Evolutionary conservation across 2,797 vertebrate genomes (phyloP).

Genomic region (Rhyacichthys aspro): DNA sequence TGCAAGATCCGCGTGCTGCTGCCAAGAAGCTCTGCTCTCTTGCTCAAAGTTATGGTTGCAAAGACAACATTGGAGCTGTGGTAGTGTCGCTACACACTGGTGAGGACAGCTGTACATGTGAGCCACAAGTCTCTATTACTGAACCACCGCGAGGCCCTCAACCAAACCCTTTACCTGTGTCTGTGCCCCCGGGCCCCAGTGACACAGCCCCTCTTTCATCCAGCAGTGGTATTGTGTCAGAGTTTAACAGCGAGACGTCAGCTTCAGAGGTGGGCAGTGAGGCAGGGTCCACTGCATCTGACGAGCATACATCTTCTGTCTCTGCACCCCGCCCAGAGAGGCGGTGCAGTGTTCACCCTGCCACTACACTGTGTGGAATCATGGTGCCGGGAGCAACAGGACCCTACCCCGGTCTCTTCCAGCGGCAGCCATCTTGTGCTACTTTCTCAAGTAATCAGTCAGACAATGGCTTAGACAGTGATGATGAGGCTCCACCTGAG

Average conservation of each 20-base stretch:
- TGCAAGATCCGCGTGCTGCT: slow-evolving; percentile 87
- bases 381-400: slow-evolving; percentile 57
- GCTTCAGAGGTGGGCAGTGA: slow-evolving; percentile 95
- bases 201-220: slow-evolving; percentile 87
- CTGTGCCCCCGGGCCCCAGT: slow-evolving; percentile 64
- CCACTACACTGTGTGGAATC: slow-evolving; percentile 74
- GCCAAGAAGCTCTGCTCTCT: slow-evolving; percentile 96
- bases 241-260: slow-evolving; percentile 93
- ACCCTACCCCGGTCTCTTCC: slow-evolving; percentile 81
- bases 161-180: slow-evolving; percentile 57
- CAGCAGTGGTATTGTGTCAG: slow-evolving; percentile 89
- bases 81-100: slow-evolving; percentile 88
- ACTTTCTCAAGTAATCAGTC: slow-evolving; percentile 96
- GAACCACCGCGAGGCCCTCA: slow-evolving; percentile 74
- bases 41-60: slow-evolving; percentile 95
- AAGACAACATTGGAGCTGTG: slow-evolving; percentile 91
- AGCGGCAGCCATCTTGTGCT: slow-evolving; percentile 91
- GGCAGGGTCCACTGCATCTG: slow-evolving; percentile 93
- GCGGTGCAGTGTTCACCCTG: slow-evolving; percentile 91
- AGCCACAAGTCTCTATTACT: slow-evolving; percentile 76
- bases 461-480: slow-evolving; percentile 95
- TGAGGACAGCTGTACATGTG: slow-evolving; percentile 92
- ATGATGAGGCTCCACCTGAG: slow-evolving; percentile 91
- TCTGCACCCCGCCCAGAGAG: slow-evolving; percentile 84
- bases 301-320: slow-evolving; percentile 84